Evolutionary conservation across 2,888 invertebrate species (phyloP).

Genomic region (Mythimna pallens): DNA sequence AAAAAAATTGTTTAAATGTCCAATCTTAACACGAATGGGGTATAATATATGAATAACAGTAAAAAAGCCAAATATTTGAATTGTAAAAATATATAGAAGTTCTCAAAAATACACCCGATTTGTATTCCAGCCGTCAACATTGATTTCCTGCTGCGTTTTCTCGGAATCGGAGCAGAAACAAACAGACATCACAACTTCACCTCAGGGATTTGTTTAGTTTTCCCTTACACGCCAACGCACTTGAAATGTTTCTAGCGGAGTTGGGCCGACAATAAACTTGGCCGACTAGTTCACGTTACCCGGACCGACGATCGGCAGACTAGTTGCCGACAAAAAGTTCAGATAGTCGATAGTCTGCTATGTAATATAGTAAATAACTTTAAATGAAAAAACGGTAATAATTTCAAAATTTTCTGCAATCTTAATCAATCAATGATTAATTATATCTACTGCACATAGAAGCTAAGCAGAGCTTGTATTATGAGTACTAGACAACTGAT

Average conservation of each 20-base stretch:
- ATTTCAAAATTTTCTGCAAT: no score
- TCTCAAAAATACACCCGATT: neutral
- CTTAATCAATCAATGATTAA: no score
- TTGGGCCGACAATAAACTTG: neutral
- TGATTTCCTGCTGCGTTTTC: constrained; percentile 15
- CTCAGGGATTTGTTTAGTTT: constrained; percentile 27
- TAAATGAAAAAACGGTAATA: no score
- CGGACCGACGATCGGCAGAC: neutral
- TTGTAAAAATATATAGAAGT: neutral
- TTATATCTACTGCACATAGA: no score
- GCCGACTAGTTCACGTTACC: neutral
- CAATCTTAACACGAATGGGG: no score
- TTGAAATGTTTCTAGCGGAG: neutral
- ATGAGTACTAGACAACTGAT: no score
- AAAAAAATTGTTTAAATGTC: no score
- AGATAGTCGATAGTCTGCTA: no score
- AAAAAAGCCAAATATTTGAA: no score
- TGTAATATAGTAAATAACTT: no score
- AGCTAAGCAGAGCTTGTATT: no score
- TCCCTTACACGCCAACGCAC: constrained; percentile 8
- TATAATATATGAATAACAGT: no score
- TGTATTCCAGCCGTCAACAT: constrained; percentile 12
- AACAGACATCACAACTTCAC: constrained; percentile 10
- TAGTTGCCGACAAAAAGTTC: neutral
- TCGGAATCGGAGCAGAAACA: constrained; percentile 5